These are phyloP conservation scores for Garra rufa DNA, from an alignment of 2,113 vertebrate genomes.

Conservation along the genomic window DNA sequence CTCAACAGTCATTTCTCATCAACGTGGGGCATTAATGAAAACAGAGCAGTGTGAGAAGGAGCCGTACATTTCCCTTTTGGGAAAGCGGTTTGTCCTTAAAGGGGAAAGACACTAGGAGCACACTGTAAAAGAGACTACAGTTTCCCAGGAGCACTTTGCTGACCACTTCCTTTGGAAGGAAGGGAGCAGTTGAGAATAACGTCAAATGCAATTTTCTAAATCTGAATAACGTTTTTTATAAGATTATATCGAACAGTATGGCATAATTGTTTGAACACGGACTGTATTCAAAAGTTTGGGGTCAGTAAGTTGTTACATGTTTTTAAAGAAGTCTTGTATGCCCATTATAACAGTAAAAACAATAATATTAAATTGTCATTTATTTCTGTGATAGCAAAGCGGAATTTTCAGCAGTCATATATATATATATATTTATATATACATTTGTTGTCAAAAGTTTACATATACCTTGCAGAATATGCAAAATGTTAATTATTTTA, in stretches of 20 bases:
- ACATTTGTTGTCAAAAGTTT: too few relatives aligned
- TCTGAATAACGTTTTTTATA: background rate
- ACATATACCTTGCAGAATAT: too few relatives aligned
- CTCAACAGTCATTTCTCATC: constrained; percentile 30
- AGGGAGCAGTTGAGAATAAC: constrained; percentile 2
- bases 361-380: background rate
- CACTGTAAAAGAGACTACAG: constrained; percentile 32
- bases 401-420: background rate
- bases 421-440: too few relatives aligned
- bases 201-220: background rate
- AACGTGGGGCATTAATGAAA: constrained; percentile 9
- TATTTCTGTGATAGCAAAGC: background rate
- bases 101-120: constrained; percentile 29
- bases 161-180: constrained; percentile 57
- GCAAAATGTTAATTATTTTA: too few relatives aligned
- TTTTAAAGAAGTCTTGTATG: background rate
- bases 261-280: background rate
- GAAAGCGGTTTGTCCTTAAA: constrained; percentile 34
- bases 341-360: background rate
- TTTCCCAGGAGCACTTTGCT: constrained; percentile 36
- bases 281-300: background rate
- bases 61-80: constrained; percentile 25
- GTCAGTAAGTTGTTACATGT: background rate
- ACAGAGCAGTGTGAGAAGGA: constrained; percentile 26
- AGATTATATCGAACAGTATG: background rate